These are phyloP conservation scores for Scleropages formosus DNA, from an alignment of 2,797 vertebrate species.

Conservation along the genomic window DNA sequence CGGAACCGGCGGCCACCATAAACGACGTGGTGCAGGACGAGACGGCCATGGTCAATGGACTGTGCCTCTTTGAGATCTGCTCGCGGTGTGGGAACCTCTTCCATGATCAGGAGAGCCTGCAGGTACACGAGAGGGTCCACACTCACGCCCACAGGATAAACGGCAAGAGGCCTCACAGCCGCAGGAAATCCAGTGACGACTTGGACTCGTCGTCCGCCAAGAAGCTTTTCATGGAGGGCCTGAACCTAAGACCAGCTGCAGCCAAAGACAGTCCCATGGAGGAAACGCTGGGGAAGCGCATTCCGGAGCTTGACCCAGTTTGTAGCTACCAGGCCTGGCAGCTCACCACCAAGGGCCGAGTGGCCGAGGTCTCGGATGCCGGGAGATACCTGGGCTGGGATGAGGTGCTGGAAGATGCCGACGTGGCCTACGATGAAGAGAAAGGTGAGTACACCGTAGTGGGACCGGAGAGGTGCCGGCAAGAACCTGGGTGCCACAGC, in stretches of 20 bases:
- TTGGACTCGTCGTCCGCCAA: conserved; percentile 65
- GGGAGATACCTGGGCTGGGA: conserved; percentile 73
- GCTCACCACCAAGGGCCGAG: conserved; percentile 84
- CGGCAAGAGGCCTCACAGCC: conserved; percentile 44
- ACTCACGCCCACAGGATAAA: conserved; percentile 44
- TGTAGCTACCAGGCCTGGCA: conserved; percentile 96
- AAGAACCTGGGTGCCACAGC: conserved; percentile 60
- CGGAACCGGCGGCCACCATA: conserved; percentile 81
- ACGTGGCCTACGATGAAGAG: conserved; percentile 81
- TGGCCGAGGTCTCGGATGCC: conserved; percentile 80
- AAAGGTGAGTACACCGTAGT: conserved; percentile 78
- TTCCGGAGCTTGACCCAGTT: conserved; percentile 87
- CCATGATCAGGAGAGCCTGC: conserved; percentile 84
- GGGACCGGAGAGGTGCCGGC: conserved; percentile 77
- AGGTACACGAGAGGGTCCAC: conserved; percentile 81
- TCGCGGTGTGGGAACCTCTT: conserved; percentile 92
- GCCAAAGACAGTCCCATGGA: conserved; percentile 46
- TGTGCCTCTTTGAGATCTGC: conserved; percentile 83
- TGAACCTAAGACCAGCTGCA: conserved; percentile 71
- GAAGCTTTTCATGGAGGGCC: conserved; percentile 78
- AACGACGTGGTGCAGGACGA: conserved; percentile 85
- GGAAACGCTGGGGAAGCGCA: conserved; percentile 71
- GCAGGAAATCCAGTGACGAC: conserved; percentile 49
- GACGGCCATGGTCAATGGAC: conserved; percentile 60
- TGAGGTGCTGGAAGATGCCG: conserved; percentile 68